phyloP scores from a whole-genome alignment of 64 coral and sea anemone genomes.

The Exaiptasia diaphana region DNA sequence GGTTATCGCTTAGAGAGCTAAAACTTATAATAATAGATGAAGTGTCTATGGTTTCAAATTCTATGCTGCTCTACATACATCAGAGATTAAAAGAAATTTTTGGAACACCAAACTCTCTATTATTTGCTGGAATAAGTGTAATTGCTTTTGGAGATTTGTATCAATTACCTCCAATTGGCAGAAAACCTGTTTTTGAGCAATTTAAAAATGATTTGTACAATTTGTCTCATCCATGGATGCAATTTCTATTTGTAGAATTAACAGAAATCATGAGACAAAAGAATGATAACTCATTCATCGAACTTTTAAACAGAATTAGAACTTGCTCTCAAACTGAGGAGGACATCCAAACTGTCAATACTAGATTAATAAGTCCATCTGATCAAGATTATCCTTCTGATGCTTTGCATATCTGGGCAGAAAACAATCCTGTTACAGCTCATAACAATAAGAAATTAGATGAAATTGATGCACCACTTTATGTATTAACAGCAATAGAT shows the following conservation, averaged over 20 bases:
- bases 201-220: conserved; percentile 48
- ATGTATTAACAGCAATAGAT: conserved; percentile 22
- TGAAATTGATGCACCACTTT: neutral
- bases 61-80: conserved; percentile 49
- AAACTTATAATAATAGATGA: conserved; percentile 55
- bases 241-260: conserved; percentile 45
- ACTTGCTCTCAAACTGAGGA: neutral
- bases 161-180: conserved; percentile 29
- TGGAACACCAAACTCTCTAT: conserved; percentile 34
- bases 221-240: conserved; percentile 45
- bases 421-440: neutral
- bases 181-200: conserved; percentile 25
- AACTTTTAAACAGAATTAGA: neutral
- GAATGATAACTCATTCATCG: conserved; percentile 40
- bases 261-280: conserved; percentile 56
- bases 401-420: conserved; percentile 8
- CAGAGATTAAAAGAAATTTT: conserved; percentile 67
- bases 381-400: neutral
- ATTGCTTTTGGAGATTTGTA: conserved; percentile 48
- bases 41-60: conserved; percentile 62
- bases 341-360: conserved; percentile 4
- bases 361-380: conserved; percentile 1
- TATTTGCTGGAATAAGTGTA: conserved; percentile 57
- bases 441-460: conserved; percentile 27
- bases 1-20: conserved; percentile 38